phyloP scores from a whole-genome alignment of 2,113 vertebrate species.

The Gymnocephalus cernua region DNA sequence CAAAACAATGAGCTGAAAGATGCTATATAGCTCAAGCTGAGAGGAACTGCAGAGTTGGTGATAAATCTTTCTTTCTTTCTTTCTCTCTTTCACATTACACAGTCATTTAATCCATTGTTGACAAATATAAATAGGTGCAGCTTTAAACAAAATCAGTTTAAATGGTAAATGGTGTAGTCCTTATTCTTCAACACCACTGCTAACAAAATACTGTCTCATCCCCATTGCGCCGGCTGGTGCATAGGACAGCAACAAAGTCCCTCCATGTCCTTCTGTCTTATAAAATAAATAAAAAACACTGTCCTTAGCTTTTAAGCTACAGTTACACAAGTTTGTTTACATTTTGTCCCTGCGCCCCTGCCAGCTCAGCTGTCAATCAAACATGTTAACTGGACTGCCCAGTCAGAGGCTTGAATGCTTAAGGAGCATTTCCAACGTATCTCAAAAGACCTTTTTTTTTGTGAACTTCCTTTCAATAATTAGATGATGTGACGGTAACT shows the following conservation, averaged over 20 bases:
- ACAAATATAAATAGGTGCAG: neutral
- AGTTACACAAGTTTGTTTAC: constrained; percentile 36
- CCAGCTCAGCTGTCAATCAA: constrained; percentile 33
- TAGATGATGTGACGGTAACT: neutral
- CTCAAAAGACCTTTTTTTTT: neutral
- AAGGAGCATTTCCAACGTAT: neutral
- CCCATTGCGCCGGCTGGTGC: neutral
- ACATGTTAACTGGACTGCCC: neutral
- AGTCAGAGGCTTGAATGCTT: neutral
- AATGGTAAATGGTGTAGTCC: neutral
- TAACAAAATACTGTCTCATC: neutral
- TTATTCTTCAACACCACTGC: neutral
- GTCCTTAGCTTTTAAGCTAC: constrained; percentile 9
- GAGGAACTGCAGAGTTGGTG: neutral
- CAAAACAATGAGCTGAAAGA: neutral
- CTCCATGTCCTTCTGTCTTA: neutral
- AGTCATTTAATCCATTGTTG: constrained; percentile 2
- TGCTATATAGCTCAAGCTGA: neutral
- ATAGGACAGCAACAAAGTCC: neutral
- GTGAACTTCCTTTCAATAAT: neutral
- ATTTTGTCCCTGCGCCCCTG: constrained; percentile 10
- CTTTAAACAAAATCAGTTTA: neutral
- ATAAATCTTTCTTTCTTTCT: no score
- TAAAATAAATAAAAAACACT: no score
- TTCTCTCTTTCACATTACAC: no score